Percentiles rank a stretch among this genome's conserved stretches.
Evolutionary conservation across 2,113 vertebrate genomes (phyloP).

Genomic region (Serilophus lunatus): DNA sequence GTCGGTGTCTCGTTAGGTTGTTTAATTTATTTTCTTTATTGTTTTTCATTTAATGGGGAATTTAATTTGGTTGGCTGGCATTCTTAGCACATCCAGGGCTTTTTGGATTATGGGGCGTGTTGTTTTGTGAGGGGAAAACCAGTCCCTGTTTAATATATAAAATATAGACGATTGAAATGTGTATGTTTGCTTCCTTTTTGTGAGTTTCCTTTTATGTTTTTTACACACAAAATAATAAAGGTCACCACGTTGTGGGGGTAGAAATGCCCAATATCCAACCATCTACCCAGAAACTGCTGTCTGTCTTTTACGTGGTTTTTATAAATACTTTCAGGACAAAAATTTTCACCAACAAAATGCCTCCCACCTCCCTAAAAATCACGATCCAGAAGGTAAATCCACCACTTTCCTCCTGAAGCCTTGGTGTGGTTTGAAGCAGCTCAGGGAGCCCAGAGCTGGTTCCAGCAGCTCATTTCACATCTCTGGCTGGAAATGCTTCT

Average conservation of each 20-base stretch:
- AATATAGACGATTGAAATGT: not conserved
- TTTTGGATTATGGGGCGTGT: not conserved
- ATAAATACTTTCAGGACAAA: not conserved
- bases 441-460: not conserved
- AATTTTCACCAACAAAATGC: not conserved
- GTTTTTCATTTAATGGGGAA: not conserved
- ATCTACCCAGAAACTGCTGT: not conserved
- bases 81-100: not conserved
- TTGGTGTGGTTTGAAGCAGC: fast-evolving
- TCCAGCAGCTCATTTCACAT: not conserved
- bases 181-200: not conserved
- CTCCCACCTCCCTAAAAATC: not conserved
- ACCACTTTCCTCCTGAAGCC: fast-evolving
- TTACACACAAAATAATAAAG: not conserved
- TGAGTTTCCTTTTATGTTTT: not conserved
- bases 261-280: not conserved
- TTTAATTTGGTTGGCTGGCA: not conserved
- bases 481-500: not conserved
- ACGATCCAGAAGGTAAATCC: fast-evolving
- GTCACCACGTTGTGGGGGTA: fast-evolving
- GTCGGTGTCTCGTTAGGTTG: not conserved
- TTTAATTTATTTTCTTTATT: not conserved
- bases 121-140: not conserved
- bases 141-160: not conserved
- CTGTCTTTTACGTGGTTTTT: not conserved